Evolutionary conservation across 1,140 invertebrate species (phyloP), one percentile per base, ranked within the genome.

Genomic region (Tetramorium alpestre): DNA sequence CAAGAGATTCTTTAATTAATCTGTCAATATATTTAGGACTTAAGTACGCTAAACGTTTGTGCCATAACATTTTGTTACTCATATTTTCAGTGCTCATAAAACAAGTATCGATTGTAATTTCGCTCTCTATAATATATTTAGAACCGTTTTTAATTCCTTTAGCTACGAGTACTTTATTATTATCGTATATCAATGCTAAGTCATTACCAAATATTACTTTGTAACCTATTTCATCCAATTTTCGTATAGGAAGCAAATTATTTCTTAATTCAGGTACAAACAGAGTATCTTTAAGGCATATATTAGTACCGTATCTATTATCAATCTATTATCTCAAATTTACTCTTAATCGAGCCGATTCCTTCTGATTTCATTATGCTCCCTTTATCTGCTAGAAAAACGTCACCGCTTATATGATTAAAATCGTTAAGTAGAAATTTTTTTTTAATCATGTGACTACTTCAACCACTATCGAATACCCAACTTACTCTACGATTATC

Each of bases 211-310:
- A 56, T 56, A 22, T 8, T 22, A 56, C n/a, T 22, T 56, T 65
- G 18, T 65, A 38, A 65, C 62, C 62, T 16, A 65, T 38, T 65
- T 65, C 62, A 6, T 65, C 62, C 16, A 67, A 44, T 22, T 44
- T 67, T n/a, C 38, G 38, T 67, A 67, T 13, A 10, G 65, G 25
- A 67, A 67, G 65, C 3, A 67, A 67, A 8, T 67, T 69, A 69
- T 69, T 69, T 69, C 67, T 69, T 16, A 69, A 69, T 16, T 69
- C 41, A 16, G n/a, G 41, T 47, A 69, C 65, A 69, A 47, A 49
- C 7, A 70, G 13, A 2, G 3, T 70, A 16, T 64, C 28, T 38
- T 33, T 38, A 13, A 64, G 22, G 3, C 1, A 49, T 47, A 70
- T 6, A 8, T 25, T 28, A 70, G 2, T 7, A 18, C 67, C 22